A percentile compares a stretch with the other conserved stretches of the same genome.
These are phyloP conservation scores for Cephonodes hylas DNA, from an alignment of 2,888 invertebrate species.

Conservation along the genomic window DNA sequence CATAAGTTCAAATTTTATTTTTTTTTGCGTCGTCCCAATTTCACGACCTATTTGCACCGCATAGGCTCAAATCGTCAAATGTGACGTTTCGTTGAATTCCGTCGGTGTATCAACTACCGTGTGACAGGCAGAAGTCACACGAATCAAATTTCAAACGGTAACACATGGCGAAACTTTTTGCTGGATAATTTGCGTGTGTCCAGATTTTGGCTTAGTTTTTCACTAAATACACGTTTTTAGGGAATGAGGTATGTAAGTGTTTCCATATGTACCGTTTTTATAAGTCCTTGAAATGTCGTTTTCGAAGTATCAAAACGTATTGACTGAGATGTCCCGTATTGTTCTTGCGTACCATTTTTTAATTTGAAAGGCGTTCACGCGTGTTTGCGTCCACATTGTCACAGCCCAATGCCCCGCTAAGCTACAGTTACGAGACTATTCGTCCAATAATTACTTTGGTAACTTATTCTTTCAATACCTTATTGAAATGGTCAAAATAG, in stretches of 20 bases:
- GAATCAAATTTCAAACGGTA: slow-evolving; percentile 54
- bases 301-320: background rate
- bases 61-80: slow-evolving; percentile 46
- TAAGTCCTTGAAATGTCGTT: slow-evolving; percentile 22
- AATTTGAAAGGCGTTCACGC: slow-evolving; percentile 50
- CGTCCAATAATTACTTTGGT: slow-evolving; percentile 74
- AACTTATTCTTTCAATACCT: slow-evolving; percentile 61
- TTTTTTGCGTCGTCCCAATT: slow-evolving; percentile 45
- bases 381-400: slow-evolving; percentile 49
- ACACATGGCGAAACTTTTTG: slow-evolving; percentile 58
- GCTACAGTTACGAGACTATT: slow-evolving; percentile 68
- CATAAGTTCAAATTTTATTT: slow-evolving; percentile 17
- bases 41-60: slow-evolving; percentile 59
- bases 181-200: slow-evolving; percentile 49
- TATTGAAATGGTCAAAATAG: slow-evolving; percentile 72
- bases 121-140: slow-evolving; percentile 52
- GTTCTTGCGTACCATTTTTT: slow-evolving; percentile 24
- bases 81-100: slow-evolving; percentile 62
- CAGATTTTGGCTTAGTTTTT: slow-evolving; percentile 15
- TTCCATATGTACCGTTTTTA: slow-evolving; percentile 19
- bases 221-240: background rate
- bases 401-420: slow-evolving; percentile 54
- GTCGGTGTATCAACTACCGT: slow-evolving; percentile 49
- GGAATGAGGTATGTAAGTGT: slow-evolving; percentile 13
- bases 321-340: background rate